Percentiles rank a stretch among this genome's conserved stretches.
These are phyloP conservation scores for Pseudococcus jackbeardsleyi DNA, from an alignment of 2,888 invertebrate species.

Conservation along the genomic window DNA sequence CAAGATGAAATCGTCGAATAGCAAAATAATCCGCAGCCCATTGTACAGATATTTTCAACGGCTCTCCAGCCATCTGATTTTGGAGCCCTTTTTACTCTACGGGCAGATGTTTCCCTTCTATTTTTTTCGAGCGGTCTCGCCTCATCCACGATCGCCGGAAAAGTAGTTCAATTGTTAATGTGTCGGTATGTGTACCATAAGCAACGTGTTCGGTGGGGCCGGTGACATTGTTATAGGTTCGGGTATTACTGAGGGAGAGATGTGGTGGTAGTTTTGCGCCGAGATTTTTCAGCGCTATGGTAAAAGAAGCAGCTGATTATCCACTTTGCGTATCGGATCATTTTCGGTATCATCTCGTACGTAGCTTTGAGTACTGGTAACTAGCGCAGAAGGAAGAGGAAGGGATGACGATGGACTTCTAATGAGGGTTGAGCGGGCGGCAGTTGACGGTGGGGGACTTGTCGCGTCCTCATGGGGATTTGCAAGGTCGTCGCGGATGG, in stretches of 20 bases:
- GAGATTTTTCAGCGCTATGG: neutral
- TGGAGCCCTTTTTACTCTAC: neutral
- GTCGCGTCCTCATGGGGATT: slow-evolving; percentile 8
- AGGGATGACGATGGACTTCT: neutral
- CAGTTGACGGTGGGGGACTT: neutral
- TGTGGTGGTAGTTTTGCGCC: neutral
- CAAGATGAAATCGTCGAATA: slow-evolving; percentile 6
- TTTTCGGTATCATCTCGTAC: neutral
- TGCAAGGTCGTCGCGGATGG: neutral
- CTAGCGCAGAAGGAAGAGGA: neutral
- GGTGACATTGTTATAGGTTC: slow-evolving; percentile 28
- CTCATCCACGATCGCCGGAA: neutral
- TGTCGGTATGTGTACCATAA: neutral
- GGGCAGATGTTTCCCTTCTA: slow-evolving; percentile 14
- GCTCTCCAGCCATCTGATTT: slow-evolving; percentile 21
- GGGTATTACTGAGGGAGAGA: neutral
- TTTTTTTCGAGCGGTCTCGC: neutral
- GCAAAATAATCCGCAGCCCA: neutral
- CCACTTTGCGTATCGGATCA: neutral
- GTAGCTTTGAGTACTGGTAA: neutral
- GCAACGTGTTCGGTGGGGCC: neutral
- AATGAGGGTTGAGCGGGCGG: neutral
- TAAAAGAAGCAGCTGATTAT: slow-evolving; percentile 6
- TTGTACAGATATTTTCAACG: slow-evolving; percentile 1
- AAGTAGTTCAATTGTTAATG: slow-evolving; percentile 24